phyloP scores from a whole-genome alignment of 1,140 invertebrate species.

The Orius insidiosus region DNA sequence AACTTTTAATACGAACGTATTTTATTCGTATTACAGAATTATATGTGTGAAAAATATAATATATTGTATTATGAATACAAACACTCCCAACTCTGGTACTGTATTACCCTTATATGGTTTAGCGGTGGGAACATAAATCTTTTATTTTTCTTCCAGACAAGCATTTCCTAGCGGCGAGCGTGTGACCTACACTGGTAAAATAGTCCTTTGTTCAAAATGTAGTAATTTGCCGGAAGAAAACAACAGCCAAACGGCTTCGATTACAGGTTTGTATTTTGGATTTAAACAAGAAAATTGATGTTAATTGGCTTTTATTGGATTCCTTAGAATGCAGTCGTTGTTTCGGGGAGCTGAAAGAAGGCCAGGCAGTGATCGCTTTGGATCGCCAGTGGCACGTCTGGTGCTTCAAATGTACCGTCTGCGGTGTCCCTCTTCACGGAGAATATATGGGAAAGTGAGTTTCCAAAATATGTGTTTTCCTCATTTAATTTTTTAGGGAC shows the following conservation, averaged over 20 bases:
- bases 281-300: neutral
- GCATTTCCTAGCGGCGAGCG: constrained; percentile 51
- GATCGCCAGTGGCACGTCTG: constrained; percentile 78
- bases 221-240: constrained; percentile 36
- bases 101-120: too few relatives aligned
- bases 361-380: constrained; percentile 82
- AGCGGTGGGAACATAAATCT: too few relatives aligned
- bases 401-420: constrained; percentile 79
- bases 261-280: neutral
- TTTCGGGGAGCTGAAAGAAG: constrained; percentile 74
- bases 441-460: constrained; percentile 86
- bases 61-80: too few relatives aligned
- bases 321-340: constrained; percentile 75
- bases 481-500: constrained; percentile 36
- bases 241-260: constrained; percentile 2
- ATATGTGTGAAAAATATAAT: too few relatives aligned
- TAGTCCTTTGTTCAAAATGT: constrained; percentile 73
- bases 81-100: too few relatives aligned
- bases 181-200: constrained; percentile 70
- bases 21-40: too few relatives aligned
- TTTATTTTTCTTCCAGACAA: constrained; percentile 30
- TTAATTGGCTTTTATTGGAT: constrained; percentile 6
- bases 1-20: too few relatives aligned
- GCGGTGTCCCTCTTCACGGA: constrained; percentile 74
- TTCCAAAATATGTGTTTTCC: constrained; percentile 5